Evolutionary conservation across 2,113 vertebrate species (phyloP).

Genomic region (Spilogale gracilis): DNA sequence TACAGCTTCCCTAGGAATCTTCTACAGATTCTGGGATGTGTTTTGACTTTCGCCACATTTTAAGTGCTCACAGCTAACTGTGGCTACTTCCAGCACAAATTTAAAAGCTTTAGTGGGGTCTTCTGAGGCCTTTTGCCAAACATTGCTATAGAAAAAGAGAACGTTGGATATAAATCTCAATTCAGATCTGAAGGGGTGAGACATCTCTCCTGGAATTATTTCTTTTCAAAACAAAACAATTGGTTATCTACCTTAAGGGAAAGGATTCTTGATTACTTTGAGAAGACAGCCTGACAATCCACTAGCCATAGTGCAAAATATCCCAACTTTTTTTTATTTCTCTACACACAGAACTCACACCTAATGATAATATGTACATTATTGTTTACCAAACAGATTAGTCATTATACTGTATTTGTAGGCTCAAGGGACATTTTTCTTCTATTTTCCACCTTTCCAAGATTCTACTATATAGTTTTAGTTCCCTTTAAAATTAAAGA

Average conservation of each 20-base stretch:
- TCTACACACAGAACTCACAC: background rate
- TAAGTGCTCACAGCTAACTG: background rate
- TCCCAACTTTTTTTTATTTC: background rate
- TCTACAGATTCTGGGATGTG: background rate
- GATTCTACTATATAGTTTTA: background rate
- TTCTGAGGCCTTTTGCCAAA: background rate
- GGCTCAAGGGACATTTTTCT: background rate
- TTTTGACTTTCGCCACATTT: background rate
- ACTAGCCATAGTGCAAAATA: slow-evolving; percentile 16
- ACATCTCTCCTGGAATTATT: background rate
- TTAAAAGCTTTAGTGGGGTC: background rate
- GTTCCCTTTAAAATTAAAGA: background rate
- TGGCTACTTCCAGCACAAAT: background rate
- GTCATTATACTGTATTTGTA: background rate
- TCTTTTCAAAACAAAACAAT: slow-evolving; percentile 32
- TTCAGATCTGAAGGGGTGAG: background rate
- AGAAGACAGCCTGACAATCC: background rate
- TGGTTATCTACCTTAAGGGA: background rate
- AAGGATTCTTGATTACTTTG: slow-evolving; percentile 18
- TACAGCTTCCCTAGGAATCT: background rate
- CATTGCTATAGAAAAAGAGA: slow-evolving; percentile 5
- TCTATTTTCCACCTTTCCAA: background rate
- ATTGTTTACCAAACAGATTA: background rate
- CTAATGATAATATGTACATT: background rate
- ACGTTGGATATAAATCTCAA: background rate